Conservation (phyloP, 2,888 invertebrate genomes). For the Amphipyra tragopoginis region DNA sequence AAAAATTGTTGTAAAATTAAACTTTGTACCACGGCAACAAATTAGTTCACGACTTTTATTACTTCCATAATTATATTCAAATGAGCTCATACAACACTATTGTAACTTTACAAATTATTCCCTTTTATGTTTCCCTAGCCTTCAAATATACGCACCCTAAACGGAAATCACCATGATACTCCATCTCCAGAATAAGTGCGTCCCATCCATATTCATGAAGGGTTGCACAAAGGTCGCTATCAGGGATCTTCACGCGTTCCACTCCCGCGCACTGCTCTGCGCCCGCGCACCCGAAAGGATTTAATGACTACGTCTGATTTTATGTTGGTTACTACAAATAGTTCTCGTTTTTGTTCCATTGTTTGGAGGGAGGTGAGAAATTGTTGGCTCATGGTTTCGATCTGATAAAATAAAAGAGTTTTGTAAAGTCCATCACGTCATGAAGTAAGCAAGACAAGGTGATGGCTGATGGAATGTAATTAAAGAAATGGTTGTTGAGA, state of each 20-base stretch:
- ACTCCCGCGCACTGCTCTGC: conserved; percentile 55
- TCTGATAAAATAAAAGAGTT: conserved; percentile 15
- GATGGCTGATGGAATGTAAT: neutral
- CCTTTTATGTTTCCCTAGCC: conserved; percentile 9
- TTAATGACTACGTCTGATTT: conserved; percentile 62
- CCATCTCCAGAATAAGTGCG: conserved; percentile 44
- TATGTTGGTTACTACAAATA: conserved; percentile 44
- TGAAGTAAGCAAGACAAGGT: neutral
- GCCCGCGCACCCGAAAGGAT: conserved; percentile 59
- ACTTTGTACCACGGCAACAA: too few relatives aligned
- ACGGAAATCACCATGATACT: conserved; percentile 41
- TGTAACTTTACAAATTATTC: conserved; percentile 6
- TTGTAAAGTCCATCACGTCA: conserved; percentile 3
- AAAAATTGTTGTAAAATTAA: too few relatives aligned
- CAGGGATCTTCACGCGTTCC: conserved; percentile 68
- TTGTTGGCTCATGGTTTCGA: conserved; percentile 16
- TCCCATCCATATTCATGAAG: conserved; percentile 59
- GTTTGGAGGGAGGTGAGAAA: conserved; percentile 36
- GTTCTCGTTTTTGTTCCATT: conserved; percentile 32
- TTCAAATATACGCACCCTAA: conserved; percentile 31
- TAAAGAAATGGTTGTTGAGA: neutral
- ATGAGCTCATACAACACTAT: neutral
- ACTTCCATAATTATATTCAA: neutral
- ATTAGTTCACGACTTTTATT: neutral
- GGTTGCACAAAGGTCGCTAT: conserved; percentile 53